Percentiles rank a stretch among this genome's conserved stretches.
These are phyloP conservation scores for Plutella xylostella DNA, from an alignment of 2,888 invertebrate species.

Conservation along the genomic window DNA sequence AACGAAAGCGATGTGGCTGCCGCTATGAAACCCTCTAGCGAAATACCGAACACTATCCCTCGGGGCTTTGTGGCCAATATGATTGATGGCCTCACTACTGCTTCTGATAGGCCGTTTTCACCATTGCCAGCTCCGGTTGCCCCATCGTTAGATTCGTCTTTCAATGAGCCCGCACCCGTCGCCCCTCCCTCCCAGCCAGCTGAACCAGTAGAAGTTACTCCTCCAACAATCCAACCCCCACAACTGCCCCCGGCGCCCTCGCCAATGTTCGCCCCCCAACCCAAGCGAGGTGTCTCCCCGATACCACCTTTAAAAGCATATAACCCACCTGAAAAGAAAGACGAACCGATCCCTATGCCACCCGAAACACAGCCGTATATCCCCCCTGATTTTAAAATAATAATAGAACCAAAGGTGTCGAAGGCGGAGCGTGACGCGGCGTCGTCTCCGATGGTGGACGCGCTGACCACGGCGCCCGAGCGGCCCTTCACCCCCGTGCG, in stretches of 20 bases:
- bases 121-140: conserved; percentile 51
- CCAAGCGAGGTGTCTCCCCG: conserved; percentile 42
- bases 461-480: conserved; percentile 76
- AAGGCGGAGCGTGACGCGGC: conserved; percentile 54
- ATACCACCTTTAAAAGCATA: conserved; percentile 59
- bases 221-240: background rate
- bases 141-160: too few species aligned
- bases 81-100: conserved; percentile 78
- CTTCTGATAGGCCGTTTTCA: conserved; percentile 77
- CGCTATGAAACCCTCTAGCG: conserved; percentile 32
- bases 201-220: background rate
- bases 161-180: background rate
- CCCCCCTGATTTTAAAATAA: conserved; percentile 72
- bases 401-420: conserved; percentile 60
- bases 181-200: too few species aligned
- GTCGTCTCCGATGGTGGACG: conserved; percentile 74
- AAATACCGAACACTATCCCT: conserved; percentile 69
- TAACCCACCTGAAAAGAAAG: conserved; percentile 53
- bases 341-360: conserved; percentile 71
- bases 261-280: conserved; percentile 36
- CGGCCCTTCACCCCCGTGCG: conserved; percentile 72
- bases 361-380: conserved; percentile 75
- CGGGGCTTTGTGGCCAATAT: conserved; percentile 71
- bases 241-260: conserved; percentile 19
- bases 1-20: background rate